These are phyloP conservation scores for Drosophila sulfurigaster DNA, from an alignment of 1,140 invertebrate genomes.

Conservation along the genomic window DNA sequence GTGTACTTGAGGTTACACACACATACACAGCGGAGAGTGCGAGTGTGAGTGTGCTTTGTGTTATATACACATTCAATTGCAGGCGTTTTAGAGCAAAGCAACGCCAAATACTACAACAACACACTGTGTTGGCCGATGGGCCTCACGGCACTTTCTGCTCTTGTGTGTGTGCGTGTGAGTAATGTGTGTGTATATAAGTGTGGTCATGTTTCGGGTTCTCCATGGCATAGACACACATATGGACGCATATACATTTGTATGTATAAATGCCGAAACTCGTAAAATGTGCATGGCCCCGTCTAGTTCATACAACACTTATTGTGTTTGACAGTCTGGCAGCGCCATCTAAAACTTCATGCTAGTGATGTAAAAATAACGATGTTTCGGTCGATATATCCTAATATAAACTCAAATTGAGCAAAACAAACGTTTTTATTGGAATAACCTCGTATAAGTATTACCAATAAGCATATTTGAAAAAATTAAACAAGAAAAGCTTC, in stretches of 20 bases:
- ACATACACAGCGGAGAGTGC: conserved; percentile 2
- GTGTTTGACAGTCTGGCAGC: conserved; percentile 19
- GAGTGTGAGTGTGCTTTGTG: not conserved
- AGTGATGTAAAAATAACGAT: no score
- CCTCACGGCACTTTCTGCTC: conserved; percentile 17
- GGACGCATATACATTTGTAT: no score
- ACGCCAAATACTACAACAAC: conserved; percentile 16
- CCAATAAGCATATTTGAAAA: no score
- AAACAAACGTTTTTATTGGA: no score
- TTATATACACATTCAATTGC: conserved; percentile 35
- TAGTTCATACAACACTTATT: conserved; percentile 12
- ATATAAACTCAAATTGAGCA: no score
- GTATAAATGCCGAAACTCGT: conserved; percentile 35
- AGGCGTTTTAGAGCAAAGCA: conserved; percentile 51
- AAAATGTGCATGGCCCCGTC: conserved; percentile 33
- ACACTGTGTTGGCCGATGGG: conserved; percentile 42
- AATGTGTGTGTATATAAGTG: conserved; percentile 26
- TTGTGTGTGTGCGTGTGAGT: conserved; percentile 41
- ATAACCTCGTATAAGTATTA: no score
- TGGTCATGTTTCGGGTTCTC: conserved; percentile 55
- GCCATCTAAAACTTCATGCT: conserved; percentile 59
- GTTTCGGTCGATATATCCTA: no score
- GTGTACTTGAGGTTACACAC: conserved; percentile 32
- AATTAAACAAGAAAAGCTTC: no score
- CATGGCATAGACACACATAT: conserved; percentile 60